Percentiles rank a stretch among this genome's conserved stretches.
Conservation (phyloP, 2,797 vertebrate genomes). For the Anisognathus igniventris region DNA sequence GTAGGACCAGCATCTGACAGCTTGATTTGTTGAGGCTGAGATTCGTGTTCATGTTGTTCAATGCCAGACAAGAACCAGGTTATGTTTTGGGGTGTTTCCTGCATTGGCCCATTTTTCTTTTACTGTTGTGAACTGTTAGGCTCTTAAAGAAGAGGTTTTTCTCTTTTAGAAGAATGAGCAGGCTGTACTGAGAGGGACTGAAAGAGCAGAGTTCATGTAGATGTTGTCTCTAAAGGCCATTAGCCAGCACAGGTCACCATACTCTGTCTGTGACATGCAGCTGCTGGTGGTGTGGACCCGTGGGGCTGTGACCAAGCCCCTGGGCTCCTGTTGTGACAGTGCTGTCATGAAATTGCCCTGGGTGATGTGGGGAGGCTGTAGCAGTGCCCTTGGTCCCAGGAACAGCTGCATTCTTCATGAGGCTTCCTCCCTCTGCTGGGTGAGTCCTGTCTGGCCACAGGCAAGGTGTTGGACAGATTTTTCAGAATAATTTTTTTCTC, state of each 20-base stretch:
- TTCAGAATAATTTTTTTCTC: not conserved
- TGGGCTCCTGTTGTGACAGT: not conserved
- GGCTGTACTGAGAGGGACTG: not conserved
- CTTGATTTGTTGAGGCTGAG: not conserved
- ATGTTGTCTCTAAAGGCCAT: not conserved
- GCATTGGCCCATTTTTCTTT: not conserved
- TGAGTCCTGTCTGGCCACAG: not conserved
- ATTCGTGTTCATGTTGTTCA: not conserved
- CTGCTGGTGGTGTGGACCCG: not conserved
- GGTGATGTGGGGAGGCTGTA: not conserved
- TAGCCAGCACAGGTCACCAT: fast-evolving
- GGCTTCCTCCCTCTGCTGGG: not conserved
- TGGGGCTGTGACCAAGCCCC: not conserved
- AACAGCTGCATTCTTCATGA: not conserved
- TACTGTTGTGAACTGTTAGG: not conserved
- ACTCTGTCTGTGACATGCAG: not conserved
- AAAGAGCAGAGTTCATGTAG: not conserved
- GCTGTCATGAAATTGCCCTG: not conserved
- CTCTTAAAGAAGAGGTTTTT: not conserved
- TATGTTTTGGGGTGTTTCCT: not conserved
- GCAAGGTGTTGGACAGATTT: not conserved
- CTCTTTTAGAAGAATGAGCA: not conserved
- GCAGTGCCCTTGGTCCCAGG: not conserved
- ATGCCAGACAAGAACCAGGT: not conserved
- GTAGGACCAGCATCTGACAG: not conserved